Base-by-base conservation (phyloP, 92 coral and sea anemone species). In the Umimayanthus kanabou region DNA sequence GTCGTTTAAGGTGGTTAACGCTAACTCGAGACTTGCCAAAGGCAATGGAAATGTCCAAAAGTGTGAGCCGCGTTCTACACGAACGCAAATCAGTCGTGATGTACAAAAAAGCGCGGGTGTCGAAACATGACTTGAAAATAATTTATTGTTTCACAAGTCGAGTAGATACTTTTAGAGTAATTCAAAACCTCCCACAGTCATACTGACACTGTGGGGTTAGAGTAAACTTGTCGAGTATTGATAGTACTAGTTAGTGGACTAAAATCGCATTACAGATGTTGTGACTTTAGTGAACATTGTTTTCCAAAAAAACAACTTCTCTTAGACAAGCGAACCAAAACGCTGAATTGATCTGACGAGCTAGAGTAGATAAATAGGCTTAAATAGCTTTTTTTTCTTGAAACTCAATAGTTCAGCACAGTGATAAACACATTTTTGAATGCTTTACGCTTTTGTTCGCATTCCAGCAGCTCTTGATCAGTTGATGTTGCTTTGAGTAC, bases 371-470 rank as follows among this genome's bases (percentile, higher is more conserved):
- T 82, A 23, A 69, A 82, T 74, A 16, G 65, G 37, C 37, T 33
- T 33, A 33, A 33, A 33, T 33, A 33, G 37, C 37, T 33, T 28
- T 28, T 30, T 70, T 42, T 82, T 55, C 3, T 83, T 18, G 65
- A 49, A 42, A 39, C 5, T 16, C 8, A 26, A 78, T 5, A 15
- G 9, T 43, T 20, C 47, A 37, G 10, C 26, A 45, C 39, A 23
- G 57, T 26, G 55, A 71, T 83, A 70, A 83, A 83, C 87, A 47
- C 57, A 70, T 83, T 83, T 83, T 43, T 73, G 87, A 49, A 83
- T 83, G 67, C 87, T 67, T 70, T 40, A 5, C 78, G 49, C 22
- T 71, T 83, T 83, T 83, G 61, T n/a, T 18, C 37, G 77, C 87
- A 83, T 83, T 83, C 87, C 87, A 42, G 30, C 87, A 45, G 40